A percentile compares a stretch with the other conserved stretches of the same genome.
Conservation (phyloP, 2,797 vertebrate species). For the Luscinia luscinia region DNA sequence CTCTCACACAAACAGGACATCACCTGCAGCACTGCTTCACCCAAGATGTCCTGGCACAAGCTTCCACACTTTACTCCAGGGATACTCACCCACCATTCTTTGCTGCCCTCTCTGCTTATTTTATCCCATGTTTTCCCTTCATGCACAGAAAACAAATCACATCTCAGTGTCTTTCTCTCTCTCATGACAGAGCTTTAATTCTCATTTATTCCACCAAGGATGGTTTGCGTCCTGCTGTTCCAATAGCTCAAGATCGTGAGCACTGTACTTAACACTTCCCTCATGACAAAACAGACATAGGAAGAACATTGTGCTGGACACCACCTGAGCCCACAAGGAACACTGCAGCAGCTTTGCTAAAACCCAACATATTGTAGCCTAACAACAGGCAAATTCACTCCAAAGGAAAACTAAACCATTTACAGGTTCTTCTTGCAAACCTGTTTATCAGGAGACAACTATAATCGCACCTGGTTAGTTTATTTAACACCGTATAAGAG, state of each 20-base stretch:
- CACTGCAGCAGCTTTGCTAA: background rate
- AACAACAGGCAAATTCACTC: background rate
- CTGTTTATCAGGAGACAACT: background rate
- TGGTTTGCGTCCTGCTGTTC: background rate
- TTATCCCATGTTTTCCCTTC: fast-evolving
- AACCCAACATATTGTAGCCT: background rate
- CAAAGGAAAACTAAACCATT: fast-evolving
- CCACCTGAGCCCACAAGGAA: background rate
- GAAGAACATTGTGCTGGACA: fast-evolving
- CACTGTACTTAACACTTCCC: fast-evolving
- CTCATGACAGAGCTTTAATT: background rate
- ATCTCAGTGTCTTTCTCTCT: background rate
- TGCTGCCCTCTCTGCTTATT: background rate
- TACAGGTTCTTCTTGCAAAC: fast-evolving
- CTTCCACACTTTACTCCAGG: background rate
- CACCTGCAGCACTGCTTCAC: background rate
- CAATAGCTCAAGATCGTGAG: fast-evolving
- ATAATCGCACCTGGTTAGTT: background rate
- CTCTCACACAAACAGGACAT: background rate
- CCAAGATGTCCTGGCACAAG: fast-evolving
- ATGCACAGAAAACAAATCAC: background rate
- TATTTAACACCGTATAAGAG: background rate
- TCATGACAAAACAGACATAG: fast-evolving
- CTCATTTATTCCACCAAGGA: background rate
- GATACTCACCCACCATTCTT: background rate